Evolutionary conservation across 2,888 invertebrate species (phyloP).

Genomic region (Ptilodon capucinus): DNA sequence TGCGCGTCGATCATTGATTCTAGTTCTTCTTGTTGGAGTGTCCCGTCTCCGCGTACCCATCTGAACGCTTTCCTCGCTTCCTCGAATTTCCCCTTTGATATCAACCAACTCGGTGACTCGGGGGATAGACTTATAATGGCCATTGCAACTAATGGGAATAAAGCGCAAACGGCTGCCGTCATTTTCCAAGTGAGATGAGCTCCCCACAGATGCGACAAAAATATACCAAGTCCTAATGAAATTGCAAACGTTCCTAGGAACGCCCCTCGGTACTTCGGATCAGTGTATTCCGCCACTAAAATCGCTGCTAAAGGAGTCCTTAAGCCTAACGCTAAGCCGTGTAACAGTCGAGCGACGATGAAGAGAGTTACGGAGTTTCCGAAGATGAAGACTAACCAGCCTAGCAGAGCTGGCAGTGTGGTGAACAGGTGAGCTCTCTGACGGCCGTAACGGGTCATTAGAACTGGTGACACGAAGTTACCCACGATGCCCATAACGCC

Average conservation of each 20-base stretch:
- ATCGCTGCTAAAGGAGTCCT: constrained; percentile 79
- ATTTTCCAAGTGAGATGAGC: constrained; percentile 83
- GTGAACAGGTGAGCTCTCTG: constrained; percentile 79
- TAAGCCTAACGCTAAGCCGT: constrained; percentile 80
- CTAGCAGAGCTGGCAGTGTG: constrained; percentile 75
- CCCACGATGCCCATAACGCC: constrained; percentile 76
- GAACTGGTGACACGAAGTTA: constrained; percentile 72
- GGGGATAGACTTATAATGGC: constrained; percentile 75
- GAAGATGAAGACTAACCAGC: constrained; percentile 71
- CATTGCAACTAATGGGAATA: constrained; percentile 76
- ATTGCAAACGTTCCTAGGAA: constrained; percentile 84
- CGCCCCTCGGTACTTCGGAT: constrained; percentile 84
- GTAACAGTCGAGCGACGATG: constrained; percentile 65
- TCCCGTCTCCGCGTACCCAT: constrained; percentile 82
- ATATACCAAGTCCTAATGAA: constrained; percentile 84
- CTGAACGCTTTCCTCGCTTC: constrained; percentile 83
- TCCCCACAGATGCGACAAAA: constrained; percentile 85
- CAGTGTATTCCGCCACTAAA: constrained; percentile 82
- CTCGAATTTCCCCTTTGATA: constrained; percentile 80
- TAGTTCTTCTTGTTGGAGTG: constrained; percentile 67
- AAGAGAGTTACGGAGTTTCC: constrained; percentile 70
- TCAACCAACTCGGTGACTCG: constrained; percentile 87
- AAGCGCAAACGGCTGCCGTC: constrained; percentile 79
- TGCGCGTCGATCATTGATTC: constrained; percentile 69
- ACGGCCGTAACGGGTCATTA: constrained; percentile 83